Conservation (phyloP, 2,113 vertebrate genomes). For the Rhipidura dahli region DNA sequence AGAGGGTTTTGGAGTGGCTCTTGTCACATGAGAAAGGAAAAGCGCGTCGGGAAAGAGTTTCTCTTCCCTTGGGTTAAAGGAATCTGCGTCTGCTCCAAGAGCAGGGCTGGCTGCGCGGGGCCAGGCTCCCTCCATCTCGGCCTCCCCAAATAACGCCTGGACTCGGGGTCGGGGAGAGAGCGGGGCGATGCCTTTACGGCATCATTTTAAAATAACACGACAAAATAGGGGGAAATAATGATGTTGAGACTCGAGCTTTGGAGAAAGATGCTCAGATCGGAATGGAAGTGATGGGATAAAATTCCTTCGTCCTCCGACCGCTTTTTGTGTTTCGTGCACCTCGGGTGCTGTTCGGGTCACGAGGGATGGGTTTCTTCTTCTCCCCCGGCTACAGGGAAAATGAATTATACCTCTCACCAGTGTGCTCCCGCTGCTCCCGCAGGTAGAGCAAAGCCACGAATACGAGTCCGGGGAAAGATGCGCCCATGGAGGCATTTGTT, state of each 20-base stretch:
- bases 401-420: accelerated
- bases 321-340: background rate
- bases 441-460: background rate
- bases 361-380: background rate
- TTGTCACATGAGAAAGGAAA: background rate
- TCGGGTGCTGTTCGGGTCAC: background rate
- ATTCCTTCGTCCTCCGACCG: background rate
- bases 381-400: accelerated
- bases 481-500: background rate
- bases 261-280: background rate
- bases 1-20: background rate
- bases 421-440: background rate
- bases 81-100: background rate
- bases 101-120: background rate
- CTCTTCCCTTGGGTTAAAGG: background rate
- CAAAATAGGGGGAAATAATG: background rate
- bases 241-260: background rate
- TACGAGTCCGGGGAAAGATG: background rate
- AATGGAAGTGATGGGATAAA: background rate
- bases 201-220: background rate
- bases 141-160: background rate
- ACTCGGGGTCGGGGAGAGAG: background rate
- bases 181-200: background rate
- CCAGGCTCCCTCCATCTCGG: too few relatives aligned
- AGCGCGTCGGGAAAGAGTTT: background rate